Evolutionary conservation across 2,113 vertebrate species (phyloP).

Genomic region (Hyperopisus bebe): DNA sequence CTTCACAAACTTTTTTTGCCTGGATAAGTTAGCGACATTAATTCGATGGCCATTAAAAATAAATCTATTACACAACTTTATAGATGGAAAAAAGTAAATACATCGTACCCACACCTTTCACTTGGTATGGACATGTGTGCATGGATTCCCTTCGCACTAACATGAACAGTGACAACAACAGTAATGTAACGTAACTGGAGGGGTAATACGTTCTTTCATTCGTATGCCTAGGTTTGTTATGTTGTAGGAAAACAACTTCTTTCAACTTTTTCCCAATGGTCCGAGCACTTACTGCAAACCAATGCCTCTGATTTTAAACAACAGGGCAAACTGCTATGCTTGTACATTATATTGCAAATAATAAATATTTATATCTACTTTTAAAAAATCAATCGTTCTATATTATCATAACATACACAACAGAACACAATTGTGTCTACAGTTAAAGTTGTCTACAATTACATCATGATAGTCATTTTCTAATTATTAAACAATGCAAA

Average conservation of each 20-base stretch:
- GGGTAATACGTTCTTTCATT: background rate
- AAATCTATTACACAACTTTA: background rate
- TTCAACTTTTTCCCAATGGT: background rate
- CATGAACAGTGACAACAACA: background rate
- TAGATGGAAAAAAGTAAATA: background rate
- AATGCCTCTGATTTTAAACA: background rate
- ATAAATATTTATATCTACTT: background rate
- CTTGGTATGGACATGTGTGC: background rate
- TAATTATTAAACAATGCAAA: background rate
- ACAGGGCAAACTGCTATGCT: background rate
- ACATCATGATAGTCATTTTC: background rate
- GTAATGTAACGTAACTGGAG: background rate
- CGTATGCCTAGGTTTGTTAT: background rate
- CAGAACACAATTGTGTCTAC: background rate
- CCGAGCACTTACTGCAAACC: background rate
- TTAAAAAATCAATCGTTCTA: background rate
- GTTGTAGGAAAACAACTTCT: background rate
- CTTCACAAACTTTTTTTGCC: slow-evolving; percentile 22
- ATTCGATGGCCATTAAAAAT: slow-evolving; percentile 39
- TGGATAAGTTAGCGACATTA: slow-evolving; percentile 47
- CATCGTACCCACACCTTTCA: background rate
- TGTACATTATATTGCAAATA: background rate
- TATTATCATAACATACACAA: background rate
- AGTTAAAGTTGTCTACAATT: background rate
- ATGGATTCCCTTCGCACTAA: background rate